Conservation (phyloP, 2,113 vertebrate species). For the Numida meleagris region DNA sequence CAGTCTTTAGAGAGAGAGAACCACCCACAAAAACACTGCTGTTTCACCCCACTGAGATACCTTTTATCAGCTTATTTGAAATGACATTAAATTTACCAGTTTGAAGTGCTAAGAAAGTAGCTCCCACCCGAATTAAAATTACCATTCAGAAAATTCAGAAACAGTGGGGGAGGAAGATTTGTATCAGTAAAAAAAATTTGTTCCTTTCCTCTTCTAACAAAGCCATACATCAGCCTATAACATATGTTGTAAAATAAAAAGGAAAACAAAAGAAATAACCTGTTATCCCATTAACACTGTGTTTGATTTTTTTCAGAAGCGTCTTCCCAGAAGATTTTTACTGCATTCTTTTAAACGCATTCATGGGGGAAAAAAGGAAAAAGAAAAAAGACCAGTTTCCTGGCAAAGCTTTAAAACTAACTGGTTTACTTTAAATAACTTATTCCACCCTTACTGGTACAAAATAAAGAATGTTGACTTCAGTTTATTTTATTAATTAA, state of each 20-base stretch:
- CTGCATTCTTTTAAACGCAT: not conserved
- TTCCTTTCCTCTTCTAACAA: not conserved
- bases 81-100: not conserved
- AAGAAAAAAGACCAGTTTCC: not conserved
- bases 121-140: not conserved
- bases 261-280: not conserved
- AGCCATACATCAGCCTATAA: not conserved
- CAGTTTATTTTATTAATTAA: slow-evolving; percentile 9
- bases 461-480: not conserved
- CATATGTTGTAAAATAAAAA: not conserved
- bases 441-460: not conserved
- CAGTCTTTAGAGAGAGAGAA: not conserved
- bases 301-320: not conserved
- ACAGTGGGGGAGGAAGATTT: accelerated
- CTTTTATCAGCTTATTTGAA: not conserved
- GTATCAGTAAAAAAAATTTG: not conserved
- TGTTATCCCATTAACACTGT: not conserved
- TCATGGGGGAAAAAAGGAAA: accelerated
- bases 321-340: not conserved
- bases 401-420: not conserved
- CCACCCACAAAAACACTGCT: not conserved
- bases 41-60: not conserved
- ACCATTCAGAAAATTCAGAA: not conserved
- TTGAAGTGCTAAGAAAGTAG: not conserved
- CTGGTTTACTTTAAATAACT: not conserved